Base-by-base conservation (phyloP, 2,113 vertebrate genomes). In the Gymnocephalus cernua region DNA sequence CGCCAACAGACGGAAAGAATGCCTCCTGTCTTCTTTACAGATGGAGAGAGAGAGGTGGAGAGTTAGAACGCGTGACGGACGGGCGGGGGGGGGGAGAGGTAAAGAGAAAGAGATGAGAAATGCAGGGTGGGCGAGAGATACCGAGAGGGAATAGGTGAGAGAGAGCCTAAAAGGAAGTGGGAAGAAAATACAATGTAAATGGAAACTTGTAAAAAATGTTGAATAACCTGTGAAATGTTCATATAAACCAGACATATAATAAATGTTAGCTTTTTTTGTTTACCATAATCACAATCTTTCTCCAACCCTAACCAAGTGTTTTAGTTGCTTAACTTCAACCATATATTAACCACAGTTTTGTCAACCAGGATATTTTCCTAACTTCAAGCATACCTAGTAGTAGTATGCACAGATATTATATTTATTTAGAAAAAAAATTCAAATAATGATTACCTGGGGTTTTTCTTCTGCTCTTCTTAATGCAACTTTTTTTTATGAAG, bases 1-100 rank as follows among this genome's bases (percentile, higher is more conserved):
- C 6, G 77, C 84, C 35, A 5, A 87, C 81, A 51, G 51, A 85
- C 61, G 84, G 91, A 92, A 92, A 92, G 89, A 91, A 90, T 91
- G 83, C 79, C 86, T 67, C 75, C 38, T 8, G 66, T 80, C 81
- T 65, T 70, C 84, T 87, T 79, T 45, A 48, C 65, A 75, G 77
- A 59, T 44, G 25, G 78, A 56, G 82, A 72, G 74, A 35, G 80
- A 82, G 58, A 63, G 25, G 50, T 25, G 68, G 57, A 53, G 63
- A 65, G 82, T 84, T 83, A 84, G 82, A 64, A 38, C 14, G 27
- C 63, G 86, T 73, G 86, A 75, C 2, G 62, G 74, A 51, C 23
- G n/a, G 38, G 38, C 3, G 56, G 48, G 12, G 44, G 38, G 29
- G 56, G 48, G 12, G 44, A 23, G 47, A 58, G 41, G 45, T 41